Conservation (phyloP, 2,113 vertebrate genomes). For the Malurus melanocephalus region DNA sequence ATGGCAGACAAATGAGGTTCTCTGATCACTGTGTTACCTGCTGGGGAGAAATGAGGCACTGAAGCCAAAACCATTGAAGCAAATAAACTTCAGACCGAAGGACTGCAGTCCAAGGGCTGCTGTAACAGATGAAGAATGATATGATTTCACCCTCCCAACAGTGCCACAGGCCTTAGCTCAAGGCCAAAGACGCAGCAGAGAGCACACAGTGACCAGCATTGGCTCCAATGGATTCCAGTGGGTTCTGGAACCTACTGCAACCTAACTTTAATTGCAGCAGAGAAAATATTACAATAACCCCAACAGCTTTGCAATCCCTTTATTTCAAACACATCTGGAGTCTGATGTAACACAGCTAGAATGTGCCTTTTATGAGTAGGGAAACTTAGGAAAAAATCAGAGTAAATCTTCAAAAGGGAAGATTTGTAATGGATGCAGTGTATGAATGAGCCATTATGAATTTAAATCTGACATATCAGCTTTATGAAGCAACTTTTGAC, state of each 20-base stretch:
- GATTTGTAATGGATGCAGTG: neutral
- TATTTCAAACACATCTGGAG: neutral
- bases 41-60: neutral
- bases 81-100: neutral
- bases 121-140: constrained; percentile 18
- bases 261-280: neutral
- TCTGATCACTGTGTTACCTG: neutral
- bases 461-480: neutral
- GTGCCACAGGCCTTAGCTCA: neutral
- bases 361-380: neutral
- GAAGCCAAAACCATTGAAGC: neutral
- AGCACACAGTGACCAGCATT: neutral
- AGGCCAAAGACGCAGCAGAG: neutral
- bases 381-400: neutral
- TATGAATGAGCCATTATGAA: neutral
- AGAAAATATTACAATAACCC: neutral
- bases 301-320: neutral
- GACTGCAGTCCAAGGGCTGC: neutral
- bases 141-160: constrained; percentile 25
- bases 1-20: neutral
- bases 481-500: neutral
- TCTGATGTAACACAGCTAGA: neutral
- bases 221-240: neutral
- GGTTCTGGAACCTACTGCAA: neutral
- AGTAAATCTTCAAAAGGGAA: neutral